Evolutionary conservation across 64 coral and sea anemone genomes (phyloP).

Genomic region (Acropora yongei): DNA sequence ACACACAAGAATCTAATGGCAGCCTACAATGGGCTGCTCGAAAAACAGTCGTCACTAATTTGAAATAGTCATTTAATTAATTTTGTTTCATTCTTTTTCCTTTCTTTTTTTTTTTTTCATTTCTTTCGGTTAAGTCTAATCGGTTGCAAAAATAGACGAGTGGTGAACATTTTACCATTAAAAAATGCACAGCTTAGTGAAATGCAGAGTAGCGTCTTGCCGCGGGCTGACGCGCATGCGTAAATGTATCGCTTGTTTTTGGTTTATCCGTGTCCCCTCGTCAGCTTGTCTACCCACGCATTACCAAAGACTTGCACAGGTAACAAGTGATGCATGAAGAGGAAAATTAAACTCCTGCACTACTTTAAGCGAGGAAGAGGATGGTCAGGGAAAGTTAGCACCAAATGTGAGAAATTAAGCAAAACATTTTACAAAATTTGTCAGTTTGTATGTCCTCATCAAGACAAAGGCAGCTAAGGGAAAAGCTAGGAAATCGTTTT

Average conservation of each 20-base stretch:
- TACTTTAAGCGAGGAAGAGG: too few species aligned
- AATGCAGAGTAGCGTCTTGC: neutral
- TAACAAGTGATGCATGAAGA: neutral
- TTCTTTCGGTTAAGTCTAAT: too few species aligned
- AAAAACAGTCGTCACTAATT: neutral
- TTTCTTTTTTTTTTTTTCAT: neutral
- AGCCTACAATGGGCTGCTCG: neutral
- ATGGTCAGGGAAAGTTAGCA: neutral
- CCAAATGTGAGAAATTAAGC: neutral
- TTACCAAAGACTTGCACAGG: neutral
- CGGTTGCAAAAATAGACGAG: neutral
- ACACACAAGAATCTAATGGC: too few species aligned
- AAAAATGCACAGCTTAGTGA: neutral
- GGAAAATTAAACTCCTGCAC: neutral
- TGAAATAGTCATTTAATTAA: neutral
- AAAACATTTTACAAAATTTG: neutral
- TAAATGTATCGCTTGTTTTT: slow-evolving; percentile 38
- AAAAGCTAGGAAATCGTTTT: slow-evolving; percentile 15
- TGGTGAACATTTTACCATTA: neutral
- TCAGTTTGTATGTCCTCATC: neutral
- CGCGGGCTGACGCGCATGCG: slow-evolving; percentile 18
- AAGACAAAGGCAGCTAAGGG: neutral
- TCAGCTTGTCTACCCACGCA: slow-evolving; percentile 4
- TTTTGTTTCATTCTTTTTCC: neutral
- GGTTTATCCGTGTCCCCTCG: slow-evolving; percentile 7